Conservation (phyloP, 35 echinoderm and acorn worm genomes). For the Apostichopus parvimensis region DNA sequence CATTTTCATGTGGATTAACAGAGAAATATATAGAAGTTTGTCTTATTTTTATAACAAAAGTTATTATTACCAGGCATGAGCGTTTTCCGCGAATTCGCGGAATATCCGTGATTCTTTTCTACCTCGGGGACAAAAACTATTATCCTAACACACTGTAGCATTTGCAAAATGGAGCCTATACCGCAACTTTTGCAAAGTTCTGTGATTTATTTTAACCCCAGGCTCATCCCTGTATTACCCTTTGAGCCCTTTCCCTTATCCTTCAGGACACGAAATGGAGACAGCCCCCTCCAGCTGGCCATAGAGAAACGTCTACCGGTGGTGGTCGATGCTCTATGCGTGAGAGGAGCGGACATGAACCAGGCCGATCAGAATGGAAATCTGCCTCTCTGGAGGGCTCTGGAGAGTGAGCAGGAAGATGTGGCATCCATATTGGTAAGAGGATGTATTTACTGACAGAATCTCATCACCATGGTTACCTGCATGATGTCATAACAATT, state of each 20-base stretch:
- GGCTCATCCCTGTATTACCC: no score
- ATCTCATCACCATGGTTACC: not conserved
- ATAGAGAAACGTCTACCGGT: constrained; percentile 88
- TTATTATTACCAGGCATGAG: no score
- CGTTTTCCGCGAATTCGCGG: no score
- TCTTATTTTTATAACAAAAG: no score
- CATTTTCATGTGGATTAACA: no score
- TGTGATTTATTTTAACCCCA: no score
- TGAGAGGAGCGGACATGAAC: constrained; percentile 98
- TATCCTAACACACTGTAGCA: no score
- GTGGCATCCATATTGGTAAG: constrained; percentile 93
- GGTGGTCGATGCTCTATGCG: constrained; percentile 98
- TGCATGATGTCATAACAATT: not conserved
- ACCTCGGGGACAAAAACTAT: no score
- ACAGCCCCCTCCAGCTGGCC: constrained; percentile 89
- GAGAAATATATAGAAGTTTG: no score
- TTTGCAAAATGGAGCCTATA: no score
- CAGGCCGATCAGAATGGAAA: constrained; percentile 84
- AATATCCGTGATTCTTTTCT: no score
- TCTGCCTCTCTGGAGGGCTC: constrained; percentile 89
- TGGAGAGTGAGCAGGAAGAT: constrained; percentile 94
- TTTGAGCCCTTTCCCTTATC: not conserved
- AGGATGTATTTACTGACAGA: not conserved
- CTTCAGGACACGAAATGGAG: constrained; percentile 72
- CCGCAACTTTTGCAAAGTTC: no score